Percentiles rank a stretch among this genome's conserved stretches.
Evolutionary conservation across 2,888 invertebrate genomes (phyloP).

Genomic region (Sminthurides aquaticus): DNA sequence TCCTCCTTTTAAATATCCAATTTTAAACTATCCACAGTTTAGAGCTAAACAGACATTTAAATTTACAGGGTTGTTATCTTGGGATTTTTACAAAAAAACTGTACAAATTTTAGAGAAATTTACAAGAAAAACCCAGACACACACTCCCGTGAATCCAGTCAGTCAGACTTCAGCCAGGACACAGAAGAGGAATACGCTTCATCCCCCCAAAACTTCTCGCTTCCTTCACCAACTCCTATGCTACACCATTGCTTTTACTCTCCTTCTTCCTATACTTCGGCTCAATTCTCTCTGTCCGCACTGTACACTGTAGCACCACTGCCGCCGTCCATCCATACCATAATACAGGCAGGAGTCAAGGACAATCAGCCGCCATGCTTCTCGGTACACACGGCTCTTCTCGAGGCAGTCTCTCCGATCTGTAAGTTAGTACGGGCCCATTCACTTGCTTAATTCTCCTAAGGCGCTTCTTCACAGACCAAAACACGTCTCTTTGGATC

Average conservation of each 20-base stretch:
- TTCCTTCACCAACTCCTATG: too few relatives aligned
- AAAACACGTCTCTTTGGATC: not conserved
- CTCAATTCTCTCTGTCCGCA: not conserved
- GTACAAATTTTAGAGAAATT: slow-evolving; percentile 30
- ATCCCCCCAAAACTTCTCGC: too few relatives aligned
- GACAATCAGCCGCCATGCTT: slow-evolving; percentile 40
- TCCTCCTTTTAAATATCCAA: too few relatives aligned
- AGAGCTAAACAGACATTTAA: too few relatives aligned
- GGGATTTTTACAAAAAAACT: too few relatives aligned
- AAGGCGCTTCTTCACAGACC: not conserved
- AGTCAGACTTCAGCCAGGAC: slow-evolving; percentile 27
- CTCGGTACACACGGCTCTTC: too few relatives aligned
- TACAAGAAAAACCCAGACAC: slow-evolving; percentile 28
- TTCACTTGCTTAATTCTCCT: not conserved
- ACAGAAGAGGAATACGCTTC: too few relatives aligned
- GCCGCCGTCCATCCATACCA: not conserved
- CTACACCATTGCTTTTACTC: not conserved
- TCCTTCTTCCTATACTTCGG: not conserved
- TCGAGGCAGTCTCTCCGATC: too few relatives aligned
- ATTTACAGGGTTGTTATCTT: too few relatives aligned
- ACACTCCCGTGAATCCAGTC: slow-evolving; percentile 9
- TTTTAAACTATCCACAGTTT: too few relatives aligned
- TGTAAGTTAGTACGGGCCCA: not conserved
- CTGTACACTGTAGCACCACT: not conserved
- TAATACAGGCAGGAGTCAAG: slow-evolving; percentile 38